A percentile compares a stretch with the other conserved stretches of the same genome.
phyloP scores from a whole-genome alignment of 2,797 vertebrate species.

The Sorex maritimensis region DNA sequence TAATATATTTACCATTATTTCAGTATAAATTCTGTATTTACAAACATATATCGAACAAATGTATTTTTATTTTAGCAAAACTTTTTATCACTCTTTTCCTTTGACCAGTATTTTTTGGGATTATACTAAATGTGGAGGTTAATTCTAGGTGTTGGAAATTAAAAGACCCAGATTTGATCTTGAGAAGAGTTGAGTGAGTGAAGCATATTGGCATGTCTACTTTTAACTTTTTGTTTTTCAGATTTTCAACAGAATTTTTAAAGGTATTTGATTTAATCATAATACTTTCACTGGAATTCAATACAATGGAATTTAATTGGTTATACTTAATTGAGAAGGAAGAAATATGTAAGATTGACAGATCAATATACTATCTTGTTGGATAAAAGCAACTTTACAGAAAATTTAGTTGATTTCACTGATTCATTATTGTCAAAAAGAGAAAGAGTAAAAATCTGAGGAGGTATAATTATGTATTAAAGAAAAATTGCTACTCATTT shows the following conservation, averaged over 20 bases:
- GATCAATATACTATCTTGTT: neutral
- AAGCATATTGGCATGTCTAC: neutral
- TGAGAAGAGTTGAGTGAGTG: neutral
- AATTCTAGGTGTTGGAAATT: neutral
- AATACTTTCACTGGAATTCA: neutral
- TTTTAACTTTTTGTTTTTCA: neutral
- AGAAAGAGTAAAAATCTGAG: constrained; percentile 7
- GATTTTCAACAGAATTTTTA: constrained; percentile 14
- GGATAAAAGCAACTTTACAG: constrained; percentile 18
- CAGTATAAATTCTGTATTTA: neutral
- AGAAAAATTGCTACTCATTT: constrained; percentile 71
- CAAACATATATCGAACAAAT: neutral
- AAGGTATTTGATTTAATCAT: neutral
- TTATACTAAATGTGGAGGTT: neutral
- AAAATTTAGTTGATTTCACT: constrained; percentile 17
- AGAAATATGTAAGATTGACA: neutral
- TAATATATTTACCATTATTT: neutral
- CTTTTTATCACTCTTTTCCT: neutral
- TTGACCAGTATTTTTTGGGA: constrained; percentile 13
- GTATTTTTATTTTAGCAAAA: constrained; percentile 13
- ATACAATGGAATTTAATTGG: neutral
- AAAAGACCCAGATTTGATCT: neutral
- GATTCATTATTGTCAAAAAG: neutral
- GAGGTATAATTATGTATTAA: neutral
- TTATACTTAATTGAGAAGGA: constrained; percentile 29